Evolutionary conservation across 2,113 vertebrate species (phyloP).

Genomic region (Oplegnathus fasciatus): DNA sequence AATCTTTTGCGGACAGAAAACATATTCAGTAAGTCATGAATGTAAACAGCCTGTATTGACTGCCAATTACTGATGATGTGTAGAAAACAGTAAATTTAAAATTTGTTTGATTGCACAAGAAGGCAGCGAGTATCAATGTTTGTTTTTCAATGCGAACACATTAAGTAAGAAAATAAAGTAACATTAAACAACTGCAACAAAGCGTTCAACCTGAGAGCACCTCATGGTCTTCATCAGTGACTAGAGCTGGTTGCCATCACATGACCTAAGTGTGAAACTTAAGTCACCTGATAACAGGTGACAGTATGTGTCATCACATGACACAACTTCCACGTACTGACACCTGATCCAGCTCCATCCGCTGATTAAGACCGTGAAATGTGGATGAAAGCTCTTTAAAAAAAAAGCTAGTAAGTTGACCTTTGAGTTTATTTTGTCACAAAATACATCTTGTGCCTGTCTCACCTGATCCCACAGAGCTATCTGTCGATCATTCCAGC

Average conservation of each 20-base stretch:
- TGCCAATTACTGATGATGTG: not conserved
- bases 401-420: not conserved
- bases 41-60: not conserved
- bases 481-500: conserved; percentile 93
- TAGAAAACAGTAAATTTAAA: not conserved
- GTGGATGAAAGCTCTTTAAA: not conserved
- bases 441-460: not conserved
- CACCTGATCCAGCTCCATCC: not conserved
- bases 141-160: not conserved
- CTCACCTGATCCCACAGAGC: conserved; percentile 86
- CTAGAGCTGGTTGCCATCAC: not conserved
- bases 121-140: not conserved
- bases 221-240: not conserved
- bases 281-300: not conserved
- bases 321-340: not conserved
- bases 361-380: not conserved
- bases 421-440: not conserved
- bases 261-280: not conserved
- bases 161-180: not conserved
- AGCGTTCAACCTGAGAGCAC: not conserved
- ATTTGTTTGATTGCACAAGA: not conserved
- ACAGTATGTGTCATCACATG: not conserved
- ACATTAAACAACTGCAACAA: not conserved
- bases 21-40: not conserved
- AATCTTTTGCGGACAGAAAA: not conserved